Evolutionary conservation across 2,797 vertebrate species (phyloP).

Genomic region (Artibeus jamaicensis): DNA sequence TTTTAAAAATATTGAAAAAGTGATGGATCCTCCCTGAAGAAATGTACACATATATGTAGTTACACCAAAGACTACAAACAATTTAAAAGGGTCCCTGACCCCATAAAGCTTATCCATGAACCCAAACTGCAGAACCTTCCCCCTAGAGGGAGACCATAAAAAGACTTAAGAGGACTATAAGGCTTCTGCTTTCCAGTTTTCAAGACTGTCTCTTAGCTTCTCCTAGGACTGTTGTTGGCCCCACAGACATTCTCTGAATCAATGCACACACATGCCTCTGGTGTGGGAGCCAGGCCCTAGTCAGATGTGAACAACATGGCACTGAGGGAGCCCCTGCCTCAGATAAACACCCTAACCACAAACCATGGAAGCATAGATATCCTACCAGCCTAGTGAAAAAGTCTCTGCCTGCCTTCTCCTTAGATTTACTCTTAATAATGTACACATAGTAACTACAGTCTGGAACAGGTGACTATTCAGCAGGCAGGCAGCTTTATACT

Average conservation of each 20-base stretch:
- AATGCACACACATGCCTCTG: not conserved
- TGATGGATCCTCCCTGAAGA: not conserved
- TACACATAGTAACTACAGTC: slow-evolving; percentile 80
- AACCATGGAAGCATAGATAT: slow-evolving; percentile 11
- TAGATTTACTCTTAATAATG: slow-evolving; percentile 79
- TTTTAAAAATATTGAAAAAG: slow-evolving; percentile 35
- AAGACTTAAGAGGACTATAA: not conserved
- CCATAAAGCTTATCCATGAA: not conserved
- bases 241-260: slow-evolving; percentile 1
- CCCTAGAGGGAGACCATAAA: not conserved
- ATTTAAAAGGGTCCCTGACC: slow-evolving; percentile 2
- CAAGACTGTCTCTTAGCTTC: slow-evolving; percentile 15
- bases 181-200: not conserved
- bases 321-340: slow-evolving; percentile 32
- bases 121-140: not conserved
- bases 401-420: slow-evolving; percentile 49
- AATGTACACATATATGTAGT: not conserved
- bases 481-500: slow-evolving; percentile 80
- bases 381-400: slow-evolving; percentile 48
- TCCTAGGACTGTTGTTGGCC: not conserved
- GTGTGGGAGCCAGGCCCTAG: not conserved
- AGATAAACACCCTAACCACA: slow-evolving; percentile 22
- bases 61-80: not conserved
- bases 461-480: slow-evolving; percentile 78
- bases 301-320: slow-evolving; percentile 43